Conservation (phyloP, 2,113 vertebrate species). For the Pica pica region DNA sequence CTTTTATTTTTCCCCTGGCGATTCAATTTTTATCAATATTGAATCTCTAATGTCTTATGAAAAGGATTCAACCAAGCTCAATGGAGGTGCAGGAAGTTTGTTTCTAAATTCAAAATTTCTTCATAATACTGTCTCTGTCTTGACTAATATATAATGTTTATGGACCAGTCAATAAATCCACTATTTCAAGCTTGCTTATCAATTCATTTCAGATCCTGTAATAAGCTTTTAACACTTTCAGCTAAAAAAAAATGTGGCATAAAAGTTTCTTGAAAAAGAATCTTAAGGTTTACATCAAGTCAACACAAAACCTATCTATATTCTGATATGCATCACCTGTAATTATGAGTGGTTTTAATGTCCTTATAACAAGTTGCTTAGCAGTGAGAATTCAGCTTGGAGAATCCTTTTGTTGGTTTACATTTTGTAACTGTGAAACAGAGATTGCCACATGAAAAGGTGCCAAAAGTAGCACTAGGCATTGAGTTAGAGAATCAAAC, state of each 20-base stretch:
- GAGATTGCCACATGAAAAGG: background rate
- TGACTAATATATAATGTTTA: background rate
- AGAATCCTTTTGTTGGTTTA: background rate
- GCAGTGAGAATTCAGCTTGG: conserved; percentile 3
- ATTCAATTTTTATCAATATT: background rate
- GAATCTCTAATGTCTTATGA: background rate
- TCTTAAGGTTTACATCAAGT: background rate
- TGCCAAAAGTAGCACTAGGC: background rate
- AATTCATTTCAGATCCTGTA: background rate
- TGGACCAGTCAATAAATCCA: background rate
- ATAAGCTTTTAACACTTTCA: background rate
- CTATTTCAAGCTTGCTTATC: background rate
- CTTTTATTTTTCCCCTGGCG: background rate
- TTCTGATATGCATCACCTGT: background rate
- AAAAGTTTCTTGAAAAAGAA: background rate
- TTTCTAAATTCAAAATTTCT: background rate
- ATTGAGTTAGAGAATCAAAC: conserved; percentile 5
- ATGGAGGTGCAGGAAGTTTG: background rate
- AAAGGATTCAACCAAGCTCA: background rate
- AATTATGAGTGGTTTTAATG: background rate
- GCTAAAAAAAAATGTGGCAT: background rate
- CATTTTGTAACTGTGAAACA: background rate
- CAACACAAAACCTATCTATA: background rate
- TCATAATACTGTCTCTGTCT: background rate
- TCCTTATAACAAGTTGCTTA: background rate